Evolutionary conservation across 2,113 vertebrate genomes (phyloP), one percentile per base, ranked within the genome.

Genomic region (Pygoscelis antarcticus): DNA sequence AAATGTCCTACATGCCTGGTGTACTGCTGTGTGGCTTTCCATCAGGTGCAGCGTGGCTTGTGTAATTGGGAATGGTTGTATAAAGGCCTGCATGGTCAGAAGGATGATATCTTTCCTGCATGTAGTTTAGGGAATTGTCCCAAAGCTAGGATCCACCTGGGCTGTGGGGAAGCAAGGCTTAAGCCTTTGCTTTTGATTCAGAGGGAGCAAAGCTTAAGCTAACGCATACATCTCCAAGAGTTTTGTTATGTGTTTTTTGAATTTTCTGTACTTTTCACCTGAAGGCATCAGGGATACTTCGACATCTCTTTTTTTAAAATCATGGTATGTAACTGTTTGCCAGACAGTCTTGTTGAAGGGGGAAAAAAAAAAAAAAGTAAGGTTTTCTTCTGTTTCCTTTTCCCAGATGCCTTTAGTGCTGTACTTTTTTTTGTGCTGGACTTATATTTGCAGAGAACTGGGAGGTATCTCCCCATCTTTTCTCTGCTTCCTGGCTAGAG

Each of bases 1-100:
- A 70, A 58, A 77, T 26, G 34, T 52, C 62, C 27, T 34, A 11
- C 13, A 5, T 2, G 0, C 1, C 2, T 32, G 42, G 6, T 40
- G 44, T 26, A 13, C 20, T 5, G 1, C 19, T 88, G 12, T 55
- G 58, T 60, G 46, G 9, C 0, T 9, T 80, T 61, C 34, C 36
- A 29, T 26, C 20, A 16, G 4, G 13, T 7, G 7, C 47, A 27
- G 22, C 60, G 18, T 6, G 19, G 21, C 13, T 75, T 22, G 13
- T 36, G 21, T 51, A 8, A 14, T 9, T 34, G 5, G 52, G 38
- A 72, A 16, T 9, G 52, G 15, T 9, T 51, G 13, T 72, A n/a
- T 13, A 83, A 60, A 76, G 19, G 9, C 18, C 20, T 61, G 13
- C 19, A 3, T 0, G 0, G 11, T 36, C 68, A 74, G 19, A 71